Evolutionary conservation across 2,888 invertebrate genomes (phyloP), one percentile per base, ranked within the genome.

Genomic region (Aproaerema taeniolella): DNA sequence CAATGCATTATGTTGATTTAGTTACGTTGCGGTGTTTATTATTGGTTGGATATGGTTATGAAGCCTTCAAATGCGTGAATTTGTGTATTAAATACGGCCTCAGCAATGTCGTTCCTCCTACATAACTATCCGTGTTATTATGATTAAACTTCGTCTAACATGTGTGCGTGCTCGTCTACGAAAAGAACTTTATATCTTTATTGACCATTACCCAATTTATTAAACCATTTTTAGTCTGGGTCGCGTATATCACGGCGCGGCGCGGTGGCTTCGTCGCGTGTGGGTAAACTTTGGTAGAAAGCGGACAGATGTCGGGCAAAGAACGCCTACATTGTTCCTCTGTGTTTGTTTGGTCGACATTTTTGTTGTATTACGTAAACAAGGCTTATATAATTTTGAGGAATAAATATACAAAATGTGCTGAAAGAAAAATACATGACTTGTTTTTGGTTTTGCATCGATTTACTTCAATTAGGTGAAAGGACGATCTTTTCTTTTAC

Each of bases 301-400:
- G 53, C 50, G 43, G 48, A 55, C 69, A 66, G 58, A 64, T 69
- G 72, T 60, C 52, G 57, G 43, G 46, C 46, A 37, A 45, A 41
- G 39, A 51, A 55, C 54, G 55, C 52, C 50, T 50, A 53, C 53
- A 58, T 63, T 58, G 56, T 60, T 61, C 50, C 42, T 45, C 49
- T 42, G n/a, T n/a, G 26, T 26, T 20, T 6, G 26, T 26, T n/a
- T 26, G n/a, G 5, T 26, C n/a, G 26, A 9, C 26, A 26, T 26
- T 20, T n/a, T n/a, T 26, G 20, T 20, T 26, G n/a, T 26, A 6
- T 26, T 9, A 26, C 26, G 4, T 20, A 20, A 7, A 20, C 20
- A 20, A 20, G 20, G 7, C 7, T 6, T 20, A 20, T 20, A 7
- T 20, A 20, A 7, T 20, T 20, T 20, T 20, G 5, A n/a, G n/a